phyloP scores from a whole-genome alignment of 2,113 vertebrate species.

The Rhodinocichla rosea region DNA sequence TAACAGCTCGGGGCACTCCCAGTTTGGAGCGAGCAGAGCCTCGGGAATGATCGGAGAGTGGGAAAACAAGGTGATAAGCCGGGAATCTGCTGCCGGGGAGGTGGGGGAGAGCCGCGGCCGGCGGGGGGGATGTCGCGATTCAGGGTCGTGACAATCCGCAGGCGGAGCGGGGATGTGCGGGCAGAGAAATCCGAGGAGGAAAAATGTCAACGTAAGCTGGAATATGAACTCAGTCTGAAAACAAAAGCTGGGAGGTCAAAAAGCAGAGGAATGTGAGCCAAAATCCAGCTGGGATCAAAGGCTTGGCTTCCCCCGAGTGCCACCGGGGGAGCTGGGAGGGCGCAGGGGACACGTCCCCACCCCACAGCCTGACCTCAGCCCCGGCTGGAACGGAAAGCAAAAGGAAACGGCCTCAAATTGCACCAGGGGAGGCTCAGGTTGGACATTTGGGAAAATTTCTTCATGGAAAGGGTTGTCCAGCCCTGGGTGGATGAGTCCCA shows the following conservation, averaged over 20 bases:
- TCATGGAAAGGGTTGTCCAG: not conserved
- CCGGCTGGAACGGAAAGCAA: rapidly evolving
- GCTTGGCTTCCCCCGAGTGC: not conserved
- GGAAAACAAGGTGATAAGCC: not conserved
- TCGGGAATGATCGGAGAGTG: not conserved
- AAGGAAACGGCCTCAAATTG: not conserved
- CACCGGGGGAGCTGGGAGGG: not conserved
- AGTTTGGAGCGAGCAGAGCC: not conserved
- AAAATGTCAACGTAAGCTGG: not conserved
- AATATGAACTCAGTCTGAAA: not conserved
- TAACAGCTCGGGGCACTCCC: not conserved
- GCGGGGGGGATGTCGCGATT: rapidly evolving
- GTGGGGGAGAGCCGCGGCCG: not conserved
- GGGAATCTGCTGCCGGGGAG: rapidly evolving
- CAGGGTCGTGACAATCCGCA: not conserved
- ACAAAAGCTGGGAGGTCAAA: not conserved
- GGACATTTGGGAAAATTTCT: not conserved
- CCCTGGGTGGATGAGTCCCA: not conserved
- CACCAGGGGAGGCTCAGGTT: not conserved
- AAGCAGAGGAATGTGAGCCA: not conserved
- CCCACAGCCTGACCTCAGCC: not conserved
- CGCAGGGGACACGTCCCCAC: rapidly evolving
- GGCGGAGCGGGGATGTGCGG: not conserved
- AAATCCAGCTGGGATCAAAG: not conserved
- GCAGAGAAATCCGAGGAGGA: not conserved